Evolutionary conservation across 2,113 vertebrate genomes (phyloP).

Genomic region (Conger conger): DNA sequence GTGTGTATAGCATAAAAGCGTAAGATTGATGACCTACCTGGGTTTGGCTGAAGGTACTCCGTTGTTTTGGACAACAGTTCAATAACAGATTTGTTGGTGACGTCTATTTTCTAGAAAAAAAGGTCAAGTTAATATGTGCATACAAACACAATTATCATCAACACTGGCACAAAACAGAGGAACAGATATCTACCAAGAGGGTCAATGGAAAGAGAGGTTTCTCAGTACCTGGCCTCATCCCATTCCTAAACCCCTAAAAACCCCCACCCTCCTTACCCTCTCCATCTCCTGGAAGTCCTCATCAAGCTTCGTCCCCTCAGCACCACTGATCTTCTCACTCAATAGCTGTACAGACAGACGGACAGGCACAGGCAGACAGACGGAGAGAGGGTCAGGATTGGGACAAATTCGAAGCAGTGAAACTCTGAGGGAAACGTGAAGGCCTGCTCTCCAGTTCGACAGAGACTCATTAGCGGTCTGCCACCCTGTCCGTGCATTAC

Average conservation of each 20-base stretch:
- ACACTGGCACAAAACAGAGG: neutral
- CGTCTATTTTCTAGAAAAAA: constrained; percentile 76
- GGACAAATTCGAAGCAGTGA: neutral
- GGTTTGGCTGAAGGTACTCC: constrained; percentile 91
- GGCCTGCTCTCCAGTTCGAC: neutral
- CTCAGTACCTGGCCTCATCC: too few species aligned
- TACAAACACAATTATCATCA: neutral
- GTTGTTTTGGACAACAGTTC: constrained; percentile 85
- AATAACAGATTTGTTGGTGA: constrained; percentile 77
- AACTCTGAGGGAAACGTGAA: neutral
- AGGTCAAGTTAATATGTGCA: constrained; percentile 5
- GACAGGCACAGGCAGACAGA: neutral
- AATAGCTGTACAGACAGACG: constrained; percentile 71
- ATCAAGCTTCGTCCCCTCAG: constrained; percentile 88
- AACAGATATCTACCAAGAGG: too few species aligned
- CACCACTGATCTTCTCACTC: constrained; percentile 88
- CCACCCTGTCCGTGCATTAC: neutral
- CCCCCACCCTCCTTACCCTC: constrained; percentile 73
- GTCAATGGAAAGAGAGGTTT: too few species aligned
- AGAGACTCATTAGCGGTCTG: neutral
- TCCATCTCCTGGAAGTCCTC: constrained; percentile 88
- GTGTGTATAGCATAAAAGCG: neutral
- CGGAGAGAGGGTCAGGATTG: neutral
- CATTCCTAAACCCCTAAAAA: neutral
- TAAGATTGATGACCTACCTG: constrained; percentile 72